Evolutionary conservation across 2,113 vertebrate genomes (phyloP).

Genomic region (Phodopus roborovskii): DNA sequence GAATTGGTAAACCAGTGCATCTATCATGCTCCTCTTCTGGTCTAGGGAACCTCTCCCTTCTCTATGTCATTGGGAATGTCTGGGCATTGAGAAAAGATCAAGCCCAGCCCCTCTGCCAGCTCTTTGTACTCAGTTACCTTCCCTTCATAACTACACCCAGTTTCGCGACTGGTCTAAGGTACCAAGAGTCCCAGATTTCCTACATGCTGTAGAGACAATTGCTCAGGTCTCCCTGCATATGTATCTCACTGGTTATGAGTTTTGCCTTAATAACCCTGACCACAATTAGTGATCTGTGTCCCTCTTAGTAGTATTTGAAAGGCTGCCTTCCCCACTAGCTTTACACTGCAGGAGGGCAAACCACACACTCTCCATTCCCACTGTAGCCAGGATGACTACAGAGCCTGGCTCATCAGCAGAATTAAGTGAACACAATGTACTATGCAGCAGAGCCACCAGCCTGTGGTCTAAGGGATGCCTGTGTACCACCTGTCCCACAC

Average conservation of each 20-base stretch:
- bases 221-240: too few relatives aligned
- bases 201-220: background rate
- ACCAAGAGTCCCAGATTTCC: background rate
- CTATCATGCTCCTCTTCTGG: background rate
- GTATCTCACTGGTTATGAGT: background rate
- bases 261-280: background rate
- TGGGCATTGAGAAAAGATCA: background rate
- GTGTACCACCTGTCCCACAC: background rate
- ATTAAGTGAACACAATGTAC: fast-evolving
- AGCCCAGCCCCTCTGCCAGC: background rate
- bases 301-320: background rate
- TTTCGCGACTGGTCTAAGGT: background rate
- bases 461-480: fast-evolving
- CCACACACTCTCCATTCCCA: fast-evolving
- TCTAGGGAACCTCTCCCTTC: background rate
- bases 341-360: background rate
- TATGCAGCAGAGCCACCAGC: fast-evolving
- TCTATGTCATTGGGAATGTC: background rate
- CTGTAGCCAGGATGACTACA: too few relatives aligned
- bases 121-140: too few relatives aligned
- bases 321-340: background rate
- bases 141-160: background rate
- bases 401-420: fast-evolving
- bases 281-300: fast-evolving
- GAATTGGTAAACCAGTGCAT: background rate